Conservation (phyloP, 2,113 vertebrate species). For the Zosterops lateralis region DNA sequence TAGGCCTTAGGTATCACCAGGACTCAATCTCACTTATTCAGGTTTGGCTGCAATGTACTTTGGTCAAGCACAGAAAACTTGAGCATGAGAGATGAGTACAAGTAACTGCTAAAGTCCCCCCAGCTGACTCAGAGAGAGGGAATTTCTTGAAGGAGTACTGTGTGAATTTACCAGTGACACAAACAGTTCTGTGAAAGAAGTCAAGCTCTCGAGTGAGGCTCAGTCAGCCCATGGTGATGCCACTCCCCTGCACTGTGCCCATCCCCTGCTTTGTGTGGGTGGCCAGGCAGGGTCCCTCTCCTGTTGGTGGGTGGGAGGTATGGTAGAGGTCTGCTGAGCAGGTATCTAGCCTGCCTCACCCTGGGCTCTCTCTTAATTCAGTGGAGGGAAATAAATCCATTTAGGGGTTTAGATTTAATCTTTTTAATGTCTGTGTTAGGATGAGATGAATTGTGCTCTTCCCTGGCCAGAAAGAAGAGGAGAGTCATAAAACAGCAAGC, state of each 20-base stretch:
- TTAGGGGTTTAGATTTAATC: neutral
- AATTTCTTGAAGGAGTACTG: neutral
- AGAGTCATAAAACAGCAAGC: neutral
- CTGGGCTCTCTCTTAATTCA: neutral
- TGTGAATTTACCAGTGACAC: neutral
- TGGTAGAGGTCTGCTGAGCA: neutral
- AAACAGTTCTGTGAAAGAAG: neutral
- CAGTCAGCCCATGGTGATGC: neutral
- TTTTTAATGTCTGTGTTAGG: neutral
- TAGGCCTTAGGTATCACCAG: neutral
- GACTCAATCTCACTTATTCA: neutral
- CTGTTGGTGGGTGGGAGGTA: neutral
- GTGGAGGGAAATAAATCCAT: neutral
- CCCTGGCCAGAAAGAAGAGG: accelerated
- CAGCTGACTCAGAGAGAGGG: neutral
- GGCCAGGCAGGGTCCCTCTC: neutral
- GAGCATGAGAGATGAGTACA: neutral
- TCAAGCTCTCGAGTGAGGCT: accelerated
- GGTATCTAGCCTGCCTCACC: neutral
- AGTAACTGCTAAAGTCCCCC: accelerated
- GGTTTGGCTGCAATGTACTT: neutral
- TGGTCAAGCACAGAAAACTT: neutral
- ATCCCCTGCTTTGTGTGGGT: neutral
- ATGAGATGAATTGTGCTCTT: neutral
- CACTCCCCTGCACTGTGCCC: accelerated